Evolutionary conservation across 2,888 invertebrate genomes (phyloP).

Genomic region (Spialia ferax): DNA sequence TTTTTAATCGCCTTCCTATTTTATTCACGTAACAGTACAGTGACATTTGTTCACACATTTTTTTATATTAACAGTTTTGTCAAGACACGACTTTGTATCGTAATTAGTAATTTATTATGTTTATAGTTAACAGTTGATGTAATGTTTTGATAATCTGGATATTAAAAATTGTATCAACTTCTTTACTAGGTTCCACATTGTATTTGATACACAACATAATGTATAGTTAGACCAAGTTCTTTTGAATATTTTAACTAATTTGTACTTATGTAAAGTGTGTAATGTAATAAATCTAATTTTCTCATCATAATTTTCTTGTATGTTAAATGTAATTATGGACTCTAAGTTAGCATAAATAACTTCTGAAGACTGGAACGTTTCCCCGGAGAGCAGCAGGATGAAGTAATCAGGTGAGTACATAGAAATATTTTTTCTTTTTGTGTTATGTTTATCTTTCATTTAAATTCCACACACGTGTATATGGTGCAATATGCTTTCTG

Average conservation of each 20-base stretch:
- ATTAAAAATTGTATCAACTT: background rate
- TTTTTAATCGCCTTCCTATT: constrained; percentile 27
- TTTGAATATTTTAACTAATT: background rate
- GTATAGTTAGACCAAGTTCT: too few relatives aligned
- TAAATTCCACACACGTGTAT: too few relatives aligned
- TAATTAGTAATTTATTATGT: constrained; percentile 21
- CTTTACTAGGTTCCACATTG: background rate
- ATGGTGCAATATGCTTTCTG: too few relatives aligned
- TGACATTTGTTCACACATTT: constrained; percentile 39
- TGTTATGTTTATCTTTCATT: too few relatives aligned
- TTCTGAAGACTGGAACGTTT: background rate
- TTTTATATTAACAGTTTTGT: constrained; percentile 56
- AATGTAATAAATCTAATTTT: too few relatives aligned
- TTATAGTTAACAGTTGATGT: background rate
- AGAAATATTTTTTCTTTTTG: too few relatives aligned
- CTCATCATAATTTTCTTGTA: too few relatives aligned
- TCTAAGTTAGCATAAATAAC: constrained; percentile 11
- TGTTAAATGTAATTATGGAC: too few relatives aligned
- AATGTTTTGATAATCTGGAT: constrained; percentile 26
- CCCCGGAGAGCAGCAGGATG: background rate
- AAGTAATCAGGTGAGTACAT: too few relatives aligned
- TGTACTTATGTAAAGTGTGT: constrained; percentile 13
- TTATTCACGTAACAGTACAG: constrained; percentile 44
- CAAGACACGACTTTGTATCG: constrained; percentile 56
- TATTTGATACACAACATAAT: background rate